A percentile compares a stretch with the other conserved stretches of the same genome.
phyloP scores from a whole-genome alignment of 2,797 vertebrate genomes.

The Gila robusta region DNA sequence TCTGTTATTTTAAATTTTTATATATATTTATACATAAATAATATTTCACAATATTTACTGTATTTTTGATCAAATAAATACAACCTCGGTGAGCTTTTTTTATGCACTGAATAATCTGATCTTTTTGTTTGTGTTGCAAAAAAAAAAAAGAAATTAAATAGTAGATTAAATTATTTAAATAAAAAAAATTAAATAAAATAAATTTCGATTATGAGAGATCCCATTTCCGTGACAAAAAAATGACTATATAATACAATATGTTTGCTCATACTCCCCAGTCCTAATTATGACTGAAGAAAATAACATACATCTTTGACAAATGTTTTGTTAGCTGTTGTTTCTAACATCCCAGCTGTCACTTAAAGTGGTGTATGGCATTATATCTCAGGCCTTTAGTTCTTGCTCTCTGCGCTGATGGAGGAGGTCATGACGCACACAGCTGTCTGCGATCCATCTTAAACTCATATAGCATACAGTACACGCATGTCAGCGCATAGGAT shows the following conservation, averaged over 20 bases:
- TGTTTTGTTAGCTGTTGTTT: conserved; percentile 15
- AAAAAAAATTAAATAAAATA: neutral
- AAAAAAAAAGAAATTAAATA: neutral
- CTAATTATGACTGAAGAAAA: neutral
- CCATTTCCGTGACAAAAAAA: neutral
- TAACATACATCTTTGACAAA: neutral
- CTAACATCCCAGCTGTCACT: neutral
- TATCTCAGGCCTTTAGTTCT: conserved; percentile 25
- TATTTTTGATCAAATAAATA: neutral
- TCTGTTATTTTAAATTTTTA: neutral
- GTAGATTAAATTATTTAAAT: neutral
- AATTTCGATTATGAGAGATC: neutral
- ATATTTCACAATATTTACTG: neutral
- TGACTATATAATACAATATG: neutral
- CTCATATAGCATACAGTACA: conserved; percentile 35
- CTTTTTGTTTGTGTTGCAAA: neutral
- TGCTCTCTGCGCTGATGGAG: conserved; percentile 30
- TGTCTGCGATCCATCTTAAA: conserved; percentile 31
- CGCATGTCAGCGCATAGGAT: conserved; percentile 49
- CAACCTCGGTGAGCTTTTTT: neutral
- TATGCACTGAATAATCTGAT: neutral
- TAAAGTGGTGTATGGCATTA: conserved; percentile 40
- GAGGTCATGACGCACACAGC: conserved; percentile 10
- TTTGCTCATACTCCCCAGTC: neutral
- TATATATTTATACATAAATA: too few relatives aligned